phyloP scores from a whole-genome alignment of 2,797 vertebrate species.

The Sebastes aleutianus region DNA sequence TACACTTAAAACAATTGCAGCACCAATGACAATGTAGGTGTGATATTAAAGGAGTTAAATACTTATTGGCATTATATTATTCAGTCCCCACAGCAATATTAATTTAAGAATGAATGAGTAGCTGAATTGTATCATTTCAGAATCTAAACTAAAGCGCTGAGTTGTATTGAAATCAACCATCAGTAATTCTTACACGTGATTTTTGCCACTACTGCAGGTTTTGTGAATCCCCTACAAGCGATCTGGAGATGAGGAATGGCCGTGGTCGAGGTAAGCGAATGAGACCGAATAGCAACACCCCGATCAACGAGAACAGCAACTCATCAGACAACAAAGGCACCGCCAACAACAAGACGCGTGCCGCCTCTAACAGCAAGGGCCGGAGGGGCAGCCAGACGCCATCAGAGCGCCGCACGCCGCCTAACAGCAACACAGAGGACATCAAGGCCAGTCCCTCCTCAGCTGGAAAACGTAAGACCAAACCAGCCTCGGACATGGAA shows the following conservation, averaged over 20 bases:
- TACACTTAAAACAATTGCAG: background rate
- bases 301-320: constrained; percentile 89
- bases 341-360: constrained; percentile 95
- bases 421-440: constrained; percentile 88
- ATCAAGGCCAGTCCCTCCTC: constrained; percentile 97
- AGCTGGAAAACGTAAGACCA: constrained; percentile 93
- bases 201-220: constrained; percentile 82
- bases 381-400: constrained; percentile 97
- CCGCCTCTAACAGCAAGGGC: constrained; percentile 94
- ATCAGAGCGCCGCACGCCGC: constrained; percentile 92
- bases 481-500: constrained; percentile 96
- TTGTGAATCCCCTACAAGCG: constrained; percentile 98
- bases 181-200: background rate
- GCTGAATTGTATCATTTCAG: background rate
- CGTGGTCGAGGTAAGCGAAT: constrained; percentile 96
- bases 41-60: background rate
- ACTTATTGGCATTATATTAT: background rate
- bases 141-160: background rate
- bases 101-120: background rate
- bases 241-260: constrained; percentile 98
- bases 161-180: background rate
- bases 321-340: constrained; percentile 90
- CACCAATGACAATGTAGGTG: background rate
- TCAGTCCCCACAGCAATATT: background rate
- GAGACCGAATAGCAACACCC: constrained; percentile 96